Base-by-base conservation (phyloP, 1,140 invertebrate species). In the Streblospio benedicti region DNA sequence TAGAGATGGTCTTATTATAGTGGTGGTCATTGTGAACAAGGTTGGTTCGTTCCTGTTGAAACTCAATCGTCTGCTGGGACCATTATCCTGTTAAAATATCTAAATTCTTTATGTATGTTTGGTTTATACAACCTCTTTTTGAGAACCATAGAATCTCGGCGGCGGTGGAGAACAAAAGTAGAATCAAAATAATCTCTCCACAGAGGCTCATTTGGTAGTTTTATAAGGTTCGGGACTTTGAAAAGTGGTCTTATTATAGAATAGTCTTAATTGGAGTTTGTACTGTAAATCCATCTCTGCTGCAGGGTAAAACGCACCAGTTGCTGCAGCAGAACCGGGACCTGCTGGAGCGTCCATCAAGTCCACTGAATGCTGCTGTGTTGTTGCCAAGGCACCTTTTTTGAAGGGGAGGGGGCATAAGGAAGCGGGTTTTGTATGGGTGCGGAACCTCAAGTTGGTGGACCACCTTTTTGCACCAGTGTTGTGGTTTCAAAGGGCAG, bases 281-380 rank as follows among this genome's bases (percentile, higher is more conserved):
- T 38, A 9, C 35, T 38, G 35, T 9, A 9, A 9, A 38, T 9
- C 45, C 14, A 14, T 49, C 6, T 9, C 9, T 49, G 25, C 20
- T 9, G 6, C 20, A 97, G 89, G 85, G 91, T 20, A 83, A 92
- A 64, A 93, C 90, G 38, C 91, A 96, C 74, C 93, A 97, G 74
- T 79, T 98, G 27, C 76, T 97, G 62, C 85, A 93, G 30, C 92
- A 97, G 70, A 98, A 97, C 78, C 86, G 90, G 60, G 93, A 97
- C 72, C 79, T 98, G 5, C 77, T 98, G 43, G 92, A 97, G 69
- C 93, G 97, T 74, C 18, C 44, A 18, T 47, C 44, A 47, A 25
- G 9, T 6, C 44, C 27, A 4, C n/a, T 4, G 44, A 20, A n/a
- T 9, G n/a, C 27, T 27, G 44, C 5, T 27, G 18, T 47, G 44